These are phyloP conservation scores for Phenacoccus solenopsis DNA, from an alignment of 1,140 invertebrate species.

Conservation along the genomic window DNA sequence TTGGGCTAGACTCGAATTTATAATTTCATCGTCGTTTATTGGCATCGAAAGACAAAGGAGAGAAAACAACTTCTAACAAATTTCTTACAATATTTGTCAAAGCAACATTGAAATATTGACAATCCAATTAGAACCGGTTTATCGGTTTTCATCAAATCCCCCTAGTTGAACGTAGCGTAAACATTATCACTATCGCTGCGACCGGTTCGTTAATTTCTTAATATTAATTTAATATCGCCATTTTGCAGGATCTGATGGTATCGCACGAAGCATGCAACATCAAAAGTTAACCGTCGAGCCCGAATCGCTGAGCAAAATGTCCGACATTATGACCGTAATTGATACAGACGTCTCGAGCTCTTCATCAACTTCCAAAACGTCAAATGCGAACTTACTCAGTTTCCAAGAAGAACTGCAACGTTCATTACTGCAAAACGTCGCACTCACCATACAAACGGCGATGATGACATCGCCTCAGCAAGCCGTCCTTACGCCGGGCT, in stretches of 20 bases:
- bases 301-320: neutral
- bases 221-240: too few relatives aligned
- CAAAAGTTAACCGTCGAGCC: neutral
- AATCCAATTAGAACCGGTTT: too few relatives aligned
- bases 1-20: too few relatives aligned
- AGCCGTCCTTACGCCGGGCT: slow-evolving; percentile 59
- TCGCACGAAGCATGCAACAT: neutral
- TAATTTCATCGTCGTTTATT: too few relatives aligned
- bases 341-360: neutral
- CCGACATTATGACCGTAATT: neutral
- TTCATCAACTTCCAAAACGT: neutral
- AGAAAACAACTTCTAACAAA: too few relatives aligned
- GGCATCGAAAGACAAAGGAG: too few relatives aligned
- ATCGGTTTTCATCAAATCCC: too few relatives aligned
- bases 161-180: too few relatives aligned
- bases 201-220: too few relatives aligned
- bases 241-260: neutral
- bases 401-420: slow-evolving; percentile 31
- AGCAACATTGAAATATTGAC: too few relatives aligned
- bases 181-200: too few relatives aligned
- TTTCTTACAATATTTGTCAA: too few relatives aligned
- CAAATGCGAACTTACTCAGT: neutral
- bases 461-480: slow-evolving; percentile 61
- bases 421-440: slow-evolving; percentile 49
- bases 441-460: slow-evolving; percentile 55